Evolutionary conservation across 2,113 vertebrate species (phyloP).

Genomic region (Podiceps cristatus): DNA sequence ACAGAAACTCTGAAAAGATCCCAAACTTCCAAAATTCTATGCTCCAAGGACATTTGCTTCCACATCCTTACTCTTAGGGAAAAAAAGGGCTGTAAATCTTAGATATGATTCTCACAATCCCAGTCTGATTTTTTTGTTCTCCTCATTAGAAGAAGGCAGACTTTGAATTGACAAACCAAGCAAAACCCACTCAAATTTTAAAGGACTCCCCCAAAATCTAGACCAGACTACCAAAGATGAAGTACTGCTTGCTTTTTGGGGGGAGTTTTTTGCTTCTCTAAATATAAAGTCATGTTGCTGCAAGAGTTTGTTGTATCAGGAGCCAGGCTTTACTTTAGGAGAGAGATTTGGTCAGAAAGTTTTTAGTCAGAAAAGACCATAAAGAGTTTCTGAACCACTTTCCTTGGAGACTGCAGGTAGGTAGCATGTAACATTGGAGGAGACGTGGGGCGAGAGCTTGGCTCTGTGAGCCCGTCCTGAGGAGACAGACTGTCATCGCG

Average conservation of each 20-base stretch:
- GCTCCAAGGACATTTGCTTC: neutral
- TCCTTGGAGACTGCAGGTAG: neutral
- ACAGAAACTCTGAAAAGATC: neutral
- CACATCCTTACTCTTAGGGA: neutral
- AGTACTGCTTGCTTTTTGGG: neutral
- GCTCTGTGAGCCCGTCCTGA: rapidly evolving
- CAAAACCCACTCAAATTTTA: neutral
- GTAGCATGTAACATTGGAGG: rapidly evolving
- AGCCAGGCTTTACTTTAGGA: neutral
- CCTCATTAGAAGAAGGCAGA: neutral
- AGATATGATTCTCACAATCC: neutral
- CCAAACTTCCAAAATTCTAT: neutral
- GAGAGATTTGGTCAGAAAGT: neutral
- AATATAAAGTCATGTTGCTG: neutral
- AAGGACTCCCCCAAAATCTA: neutral
- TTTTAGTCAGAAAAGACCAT: neutral
- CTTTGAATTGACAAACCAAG: neutral
- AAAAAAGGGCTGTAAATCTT: neutral
- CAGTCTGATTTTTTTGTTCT: neutral
- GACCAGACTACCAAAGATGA: neutral
- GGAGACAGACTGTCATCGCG: rapidly evolving
- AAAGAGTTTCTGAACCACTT: neutral
- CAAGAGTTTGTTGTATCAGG: neutral
- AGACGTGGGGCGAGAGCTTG: neutral
- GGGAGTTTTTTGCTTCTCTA: neutral